Evolutionary conservation across 2,797 vertebrate genomes (phyloP).

Genomic region (Sandelia bainsii): DNA sequence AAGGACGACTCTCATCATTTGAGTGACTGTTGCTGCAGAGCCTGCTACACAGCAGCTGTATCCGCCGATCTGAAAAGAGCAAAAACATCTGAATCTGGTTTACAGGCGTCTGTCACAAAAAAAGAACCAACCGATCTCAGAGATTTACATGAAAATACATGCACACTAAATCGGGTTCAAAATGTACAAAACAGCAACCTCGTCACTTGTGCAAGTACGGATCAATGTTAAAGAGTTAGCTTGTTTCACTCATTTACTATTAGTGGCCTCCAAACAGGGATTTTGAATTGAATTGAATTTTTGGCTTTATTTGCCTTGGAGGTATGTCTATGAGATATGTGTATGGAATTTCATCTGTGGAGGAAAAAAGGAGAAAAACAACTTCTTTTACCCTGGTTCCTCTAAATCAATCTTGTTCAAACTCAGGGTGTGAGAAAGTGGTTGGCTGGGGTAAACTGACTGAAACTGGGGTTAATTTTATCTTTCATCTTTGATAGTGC

Average conservation of each 20-base stretch:
- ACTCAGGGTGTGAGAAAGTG: background rate
- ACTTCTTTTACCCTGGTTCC: background rate
- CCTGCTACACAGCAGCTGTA: background rate
- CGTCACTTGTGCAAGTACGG: background rate
- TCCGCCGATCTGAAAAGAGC: background rate
- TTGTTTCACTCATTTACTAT: no score
- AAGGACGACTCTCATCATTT: constrained; percentile 27
- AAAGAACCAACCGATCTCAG: constrained; percentile 4
- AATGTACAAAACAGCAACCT: background rate
- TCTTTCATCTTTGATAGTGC: no score
- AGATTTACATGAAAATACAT: background rate
- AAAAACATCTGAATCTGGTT: constrained; percentile 14
- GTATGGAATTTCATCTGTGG: no score
- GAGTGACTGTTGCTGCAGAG: constrained; percentile 39
- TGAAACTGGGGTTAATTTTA: no score
- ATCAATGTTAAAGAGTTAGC: background rate
- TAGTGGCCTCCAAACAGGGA: no score
- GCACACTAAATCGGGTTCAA: constrained; percentile 11
- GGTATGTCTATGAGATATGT: no score
- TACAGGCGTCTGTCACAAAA: constrained; percentile 21
- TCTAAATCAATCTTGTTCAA: background rate
- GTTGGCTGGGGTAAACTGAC: background rate
- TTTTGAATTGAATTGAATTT: no score
- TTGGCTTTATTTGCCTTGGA: no score
- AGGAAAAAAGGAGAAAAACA: no score